Evolutionary conservation across 2,888 invertebrate genomes (phyloP), one percentile per base, ranked within the genome.

Genomic region (Lathronympha strigana): DNA sequence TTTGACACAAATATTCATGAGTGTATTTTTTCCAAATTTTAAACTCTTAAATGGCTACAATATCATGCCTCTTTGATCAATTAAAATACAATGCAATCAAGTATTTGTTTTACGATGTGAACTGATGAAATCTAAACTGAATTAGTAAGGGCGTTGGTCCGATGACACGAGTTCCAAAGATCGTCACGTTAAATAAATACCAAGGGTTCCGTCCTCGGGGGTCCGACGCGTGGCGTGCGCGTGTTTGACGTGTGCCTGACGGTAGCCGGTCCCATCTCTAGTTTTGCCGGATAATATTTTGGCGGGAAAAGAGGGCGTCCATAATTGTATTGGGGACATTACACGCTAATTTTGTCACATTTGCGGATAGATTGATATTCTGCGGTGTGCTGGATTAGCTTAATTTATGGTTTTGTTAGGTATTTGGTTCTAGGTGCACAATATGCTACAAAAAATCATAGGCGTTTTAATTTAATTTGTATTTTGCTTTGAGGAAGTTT

Each of bases 311-410:
- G 73, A 76, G 84, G 82, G 79, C 81, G 83, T 88, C 83, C 88
- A 87, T 90, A 90, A 90, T 88, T 87, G 83, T 77, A 79, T 84
- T 83, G 86, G 88, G 90, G 86, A 90, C 84, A 91, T 91, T 90
- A 91, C 89, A 92, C 90, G 90, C 91, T 90, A 92, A 92, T 92
- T 91, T 91, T 81, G 83, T 79, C 83, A 82, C 84, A 82, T 86
- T 85, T 84, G 80, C 76, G 81, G 83, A 83, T 84, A 84, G 85
- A 90, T 91, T 90, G 89, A 89, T 89, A 88, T 77, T 83, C 68
- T 78, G 81, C 67, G 84, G 86, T 70, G 73, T 74, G 78, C 76
- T 71, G 69, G 81, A 82, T 82, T 86, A 81, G 80, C 72, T 73
- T 77, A 77, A 79, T 79, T 81, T 76, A 77, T 75, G 74, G 72